Evolutionary conservation across 2,113 vertebrate species (phyloP).

Genomic region (Corydoras maculifer): DNA sequence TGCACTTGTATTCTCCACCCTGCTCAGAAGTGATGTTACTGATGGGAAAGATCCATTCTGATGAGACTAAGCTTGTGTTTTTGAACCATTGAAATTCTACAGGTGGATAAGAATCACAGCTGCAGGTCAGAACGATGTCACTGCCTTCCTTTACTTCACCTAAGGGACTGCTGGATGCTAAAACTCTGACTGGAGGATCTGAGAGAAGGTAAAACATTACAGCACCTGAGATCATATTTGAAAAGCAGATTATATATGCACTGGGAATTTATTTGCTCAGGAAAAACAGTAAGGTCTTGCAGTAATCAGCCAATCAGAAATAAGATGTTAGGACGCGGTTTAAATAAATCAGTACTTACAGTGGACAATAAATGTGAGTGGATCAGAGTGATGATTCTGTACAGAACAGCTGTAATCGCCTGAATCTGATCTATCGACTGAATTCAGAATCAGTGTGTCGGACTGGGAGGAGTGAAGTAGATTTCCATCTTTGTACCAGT

Average conservation of each 20-base stretch:
- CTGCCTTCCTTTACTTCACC: neutral
- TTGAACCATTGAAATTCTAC: neutral
- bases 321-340: too few species aligned
- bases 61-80: neutral
- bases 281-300: too few species aligned
- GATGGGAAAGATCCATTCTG: neutral
- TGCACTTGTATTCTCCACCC: constrained; percentile 24
- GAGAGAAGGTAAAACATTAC: neutral
- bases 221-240: too few species aligned
- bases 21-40: neutral
- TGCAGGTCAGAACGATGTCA: constrained; percentile 6
- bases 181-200: neutral
- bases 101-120: constrained; percentile 15
- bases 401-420: too few species aligned
- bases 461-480: neutral
- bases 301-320: too few species aligned
- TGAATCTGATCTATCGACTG: too few species aligned
- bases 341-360: too few species aligned
- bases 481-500: neutral
- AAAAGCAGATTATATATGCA: too few species aligned
- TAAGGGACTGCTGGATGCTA: neutral
- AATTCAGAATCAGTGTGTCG: too few species aligned
- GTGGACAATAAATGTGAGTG: too few species aligned
- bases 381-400: too few species aligned
- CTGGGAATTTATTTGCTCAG: too few species aligned